Evolutionary conservation across 1,140 invertebrate species (phyloP).

Genomic region (Pogonomyrmex barbatus): DNA sequence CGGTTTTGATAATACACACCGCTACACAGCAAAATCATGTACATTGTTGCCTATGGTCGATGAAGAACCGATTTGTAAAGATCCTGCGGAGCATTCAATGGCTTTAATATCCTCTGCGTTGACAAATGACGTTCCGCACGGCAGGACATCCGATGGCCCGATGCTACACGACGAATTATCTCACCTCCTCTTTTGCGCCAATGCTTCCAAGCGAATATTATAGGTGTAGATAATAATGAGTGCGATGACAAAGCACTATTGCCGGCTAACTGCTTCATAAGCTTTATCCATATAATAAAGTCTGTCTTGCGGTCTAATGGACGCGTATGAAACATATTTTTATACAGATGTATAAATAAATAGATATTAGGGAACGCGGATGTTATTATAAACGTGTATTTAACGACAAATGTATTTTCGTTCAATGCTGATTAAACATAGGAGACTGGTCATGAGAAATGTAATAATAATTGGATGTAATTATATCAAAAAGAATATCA

Average conservation of each 20-base stretch:
- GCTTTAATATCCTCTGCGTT: conserved; percentile 79
- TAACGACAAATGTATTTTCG: neutral
- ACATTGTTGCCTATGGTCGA: conserved; percentile 64
- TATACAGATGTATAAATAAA: neutral
- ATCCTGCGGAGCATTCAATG: conserved; percentile 74
- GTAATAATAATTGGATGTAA: neutral
- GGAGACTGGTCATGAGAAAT: neutral
- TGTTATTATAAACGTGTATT: neutral
- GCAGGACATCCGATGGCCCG: conserved; percentile 72
- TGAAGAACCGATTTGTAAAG: conserved; percentile 77
- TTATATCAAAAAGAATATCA: neutral
- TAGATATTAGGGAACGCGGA: too few relatives aligned
- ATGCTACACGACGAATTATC: conserved; percentile 76
- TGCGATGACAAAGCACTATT: conserved; percentile 72
- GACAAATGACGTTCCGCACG: conserved; percentile 78
- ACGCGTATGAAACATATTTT: neutral
- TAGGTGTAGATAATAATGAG: conserved; percentile 74
- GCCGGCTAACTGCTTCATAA: conserved; percentile 20
- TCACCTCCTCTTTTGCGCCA: conserved; percentile 58
- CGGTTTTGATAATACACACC: conserved; percentile 43
- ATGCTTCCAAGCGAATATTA: conserved; percentile 47
- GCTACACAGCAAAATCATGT: conserved; percentile 49
- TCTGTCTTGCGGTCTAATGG: neutral
- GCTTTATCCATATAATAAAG: conserved; percentile 16
- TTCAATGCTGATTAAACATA: neutral